Percentiles rank a stretch among this genome's conserved stretches.
These are phyloP conservation scores for Hexactinellida sp. DNA, from an alignment of 37 sponge, comb jelly and placozoan species.

Conservation along the genomic window DNA sequence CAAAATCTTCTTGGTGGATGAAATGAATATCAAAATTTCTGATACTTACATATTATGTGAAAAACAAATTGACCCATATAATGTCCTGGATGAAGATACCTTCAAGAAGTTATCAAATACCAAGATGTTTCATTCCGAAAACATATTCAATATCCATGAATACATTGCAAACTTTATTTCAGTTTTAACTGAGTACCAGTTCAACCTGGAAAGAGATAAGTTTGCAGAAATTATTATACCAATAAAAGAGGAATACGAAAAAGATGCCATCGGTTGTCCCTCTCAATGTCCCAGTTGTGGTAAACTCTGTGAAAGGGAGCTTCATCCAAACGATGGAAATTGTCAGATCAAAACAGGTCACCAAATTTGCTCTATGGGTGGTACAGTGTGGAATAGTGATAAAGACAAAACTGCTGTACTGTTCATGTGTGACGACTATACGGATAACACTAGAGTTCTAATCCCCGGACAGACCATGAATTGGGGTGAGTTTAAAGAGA, in stretches of 20 bases:
- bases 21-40: not conserved
- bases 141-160: not conserved
- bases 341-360: conserved; percentile 2
- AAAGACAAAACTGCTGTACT: not conserved
- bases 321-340: not conserved
- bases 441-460: not conserved
- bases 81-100: not conserved
- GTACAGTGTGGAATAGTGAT: not conserved
- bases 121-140: not conserved
- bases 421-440: conserved; percentile 9
- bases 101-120: not conserved
- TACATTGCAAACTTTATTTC: not conserved
- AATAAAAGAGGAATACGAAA: not conserved
- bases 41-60: not conserved
- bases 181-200: not conserved
- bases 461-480: not conserved
- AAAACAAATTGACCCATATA: not conserved
- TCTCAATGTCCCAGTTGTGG: conserved; percentile 7
- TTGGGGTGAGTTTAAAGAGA: not conserved
- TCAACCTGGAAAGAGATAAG: not conserved
- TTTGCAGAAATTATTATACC: not conserved
- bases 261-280: not conserved
- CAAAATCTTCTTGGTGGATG: not conserved
- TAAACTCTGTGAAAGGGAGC: not conserved
- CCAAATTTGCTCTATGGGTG: not conserved